Evolutionary conservation across 2,888 invertebrate species (phyloP), one percentile per base, ranked within the genome.

Genomic region (Drosophila ustulata): DNA sequence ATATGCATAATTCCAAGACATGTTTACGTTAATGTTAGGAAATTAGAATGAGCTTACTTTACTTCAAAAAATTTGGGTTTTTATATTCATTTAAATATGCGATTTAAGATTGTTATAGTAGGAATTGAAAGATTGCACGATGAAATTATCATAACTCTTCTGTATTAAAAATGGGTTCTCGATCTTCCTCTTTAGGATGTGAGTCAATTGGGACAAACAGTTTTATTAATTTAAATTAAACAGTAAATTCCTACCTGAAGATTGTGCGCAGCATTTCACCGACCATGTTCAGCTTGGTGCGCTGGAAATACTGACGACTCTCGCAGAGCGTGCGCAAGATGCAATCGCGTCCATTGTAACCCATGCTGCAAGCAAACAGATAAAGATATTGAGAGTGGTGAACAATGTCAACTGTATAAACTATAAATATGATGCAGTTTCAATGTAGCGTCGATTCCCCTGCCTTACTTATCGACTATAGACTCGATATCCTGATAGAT

Each of bases 271-370:
- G 93, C 93, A 96, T 94, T 90, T 96, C 95, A 57, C 96, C 94
- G 3, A 96, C 91, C 93, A 96, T 94, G 66, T 94, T 95, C 52
- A 93, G 93, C 52, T 95, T 94, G 61, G 94, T 94, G 0, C 94
- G 94, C 45, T 94, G 93, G 26, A 96, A 93, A n/a, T 94, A 93
- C 69, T 95, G 95, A 0, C 95, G 94, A 7, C 96, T 95, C 89
- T 96, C 96, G 90, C 96, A 96, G 0, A 96, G 92, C 0, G 96
- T 94, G 55, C 95, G 94, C 62, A 96, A 90, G 34, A 96, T 93
- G 84, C 96, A 96, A 30, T 94, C 93, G 37, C 95, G 93, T 0
- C 96, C 96, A 82, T 95, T 94, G 89, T 95, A 96, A 3, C 96
- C 96, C 95, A 96, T 96, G 71, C 96, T 96, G 92, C 5, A 64